Percentiles rank a stretch among this genome's conserved stretches.
phyloP scores from a whole-genome alignment of 2,113 vertebrate species.

The Albula goreensis region DNA sequence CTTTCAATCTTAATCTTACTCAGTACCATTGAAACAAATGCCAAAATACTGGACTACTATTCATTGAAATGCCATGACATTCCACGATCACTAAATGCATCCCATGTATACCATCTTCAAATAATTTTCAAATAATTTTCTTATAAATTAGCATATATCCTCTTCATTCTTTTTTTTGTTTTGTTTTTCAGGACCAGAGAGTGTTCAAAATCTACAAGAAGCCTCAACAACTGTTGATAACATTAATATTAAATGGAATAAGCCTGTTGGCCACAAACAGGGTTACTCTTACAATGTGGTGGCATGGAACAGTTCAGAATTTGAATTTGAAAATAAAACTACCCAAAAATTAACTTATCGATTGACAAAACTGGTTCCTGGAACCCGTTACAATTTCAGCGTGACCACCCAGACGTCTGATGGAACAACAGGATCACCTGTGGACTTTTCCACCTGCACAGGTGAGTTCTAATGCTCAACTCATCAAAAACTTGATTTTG shows the following conservation, averaged over 20 bases:
- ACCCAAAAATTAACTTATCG: rapidly evolving
- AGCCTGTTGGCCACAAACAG: slow-evolving; percentile 30
- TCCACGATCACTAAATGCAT: no score
- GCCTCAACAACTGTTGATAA: neutral
- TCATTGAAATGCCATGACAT: no score
- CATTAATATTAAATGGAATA: slow-evolving; percentile 55
- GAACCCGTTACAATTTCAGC: slow-evolving; percentile 53
- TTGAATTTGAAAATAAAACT: neutral
- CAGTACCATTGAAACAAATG: no score
- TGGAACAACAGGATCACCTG: slow-evolving; percentile 21
- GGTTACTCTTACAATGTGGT: slow-evolving; percentile 45
- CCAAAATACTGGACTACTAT: no score
- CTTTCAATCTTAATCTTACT: no score
- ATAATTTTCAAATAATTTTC: no score
- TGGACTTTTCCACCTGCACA: slow-evolving; percentile 54
- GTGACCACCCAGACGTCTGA: slow-evolving; percentile 61
- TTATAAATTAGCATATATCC: no score
- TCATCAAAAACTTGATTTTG: no score
- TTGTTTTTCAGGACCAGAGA: slow-evolving; percentile 48
- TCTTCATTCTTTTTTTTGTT: neutral
- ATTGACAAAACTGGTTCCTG: slow-evolving; percentile 54
- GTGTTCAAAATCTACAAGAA: slow-evolving; percentile 7
- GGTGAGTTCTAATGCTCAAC: slow-evolving; percentile 51
- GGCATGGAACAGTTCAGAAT: rapidly evolving
- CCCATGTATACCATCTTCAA: no score